These are phyloP conservation scores for Malacoctenus gilli DNA, from an alignment of 2,797 vertebrate genomes.

Conservation along the genomic window DNA sequence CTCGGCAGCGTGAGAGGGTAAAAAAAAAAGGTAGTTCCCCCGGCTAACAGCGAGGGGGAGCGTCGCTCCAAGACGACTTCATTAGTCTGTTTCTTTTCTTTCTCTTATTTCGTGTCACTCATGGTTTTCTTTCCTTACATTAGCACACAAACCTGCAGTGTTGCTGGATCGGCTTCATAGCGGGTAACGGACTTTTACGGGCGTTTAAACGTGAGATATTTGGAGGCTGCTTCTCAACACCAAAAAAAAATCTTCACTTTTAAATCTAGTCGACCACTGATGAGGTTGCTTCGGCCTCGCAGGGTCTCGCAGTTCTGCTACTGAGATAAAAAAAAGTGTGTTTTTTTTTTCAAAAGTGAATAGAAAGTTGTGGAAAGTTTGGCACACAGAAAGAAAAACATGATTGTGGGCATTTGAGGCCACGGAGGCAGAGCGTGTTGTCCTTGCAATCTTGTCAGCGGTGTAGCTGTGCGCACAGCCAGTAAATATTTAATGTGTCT, in stretches of 20 bases:
- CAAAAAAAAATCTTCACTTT: conserved; percentile 9
- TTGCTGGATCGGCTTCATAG: conserved; percentile 21
- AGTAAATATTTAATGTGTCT: conserved; percentile 67
- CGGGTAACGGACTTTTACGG: not conserved
- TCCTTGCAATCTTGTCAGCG: conserved; percentile 40
- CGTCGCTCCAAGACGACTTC: conserved; percentile 44
- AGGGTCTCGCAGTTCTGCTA: too few species aligned
- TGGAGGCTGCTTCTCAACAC: not conserved
- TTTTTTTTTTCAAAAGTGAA: not conserved
- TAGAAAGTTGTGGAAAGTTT: not conserved
- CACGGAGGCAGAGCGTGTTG: conserved; percentile 36
- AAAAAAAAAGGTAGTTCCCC: conserved; percentile 58
- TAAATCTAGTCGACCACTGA: not conserved
- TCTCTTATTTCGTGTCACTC: conserved; percentile 2
- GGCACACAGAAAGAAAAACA: conserved; percentile 1
- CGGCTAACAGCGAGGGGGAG: conserved; percentile 60
- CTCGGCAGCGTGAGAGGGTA: conserved; percentile 32
- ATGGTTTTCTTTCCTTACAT: not conserved
- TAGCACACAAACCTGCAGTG: conserved; percentile 10
- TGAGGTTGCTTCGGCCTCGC: not conserved
- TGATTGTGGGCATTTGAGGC: conserved; percentile 23
- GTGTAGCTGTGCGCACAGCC: conserved; percentile 48
- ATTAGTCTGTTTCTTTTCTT: conserved; percentile 33
- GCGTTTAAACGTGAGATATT: conserved; percentile 1
- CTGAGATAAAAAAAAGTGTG: not conserved